A percentile compares a stretch with the other conserved stretches of the same genome.
Evolutionary conservation across 1,140 invertebrate species (phyloP).

Genomic region (Lucilia cuprina): DNA sequence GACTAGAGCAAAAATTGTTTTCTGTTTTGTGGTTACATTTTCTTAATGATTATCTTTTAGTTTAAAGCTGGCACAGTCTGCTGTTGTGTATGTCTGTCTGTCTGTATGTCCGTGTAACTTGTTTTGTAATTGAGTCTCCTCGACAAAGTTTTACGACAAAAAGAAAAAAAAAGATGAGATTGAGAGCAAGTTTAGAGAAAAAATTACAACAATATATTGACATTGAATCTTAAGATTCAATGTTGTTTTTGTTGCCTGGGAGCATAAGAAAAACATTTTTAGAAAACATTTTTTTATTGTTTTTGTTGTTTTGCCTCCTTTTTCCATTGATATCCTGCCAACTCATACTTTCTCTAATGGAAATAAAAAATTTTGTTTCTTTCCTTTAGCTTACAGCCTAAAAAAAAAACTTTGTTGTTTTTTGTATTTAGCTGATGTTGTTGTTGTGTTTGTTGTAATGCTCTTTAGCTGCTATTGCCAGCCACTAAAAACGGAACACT

Average conservation of each 20-base stretch:
- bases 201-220: conserved; percentile 19
- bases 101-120: background rate
- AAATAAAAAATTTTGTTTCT: background rate
- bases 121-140: background rate
- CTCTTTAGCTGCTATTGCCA: conserved; percentile 9
- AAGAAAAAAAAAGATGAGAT: too few species aligned
- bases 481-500: conserved; percentile 23
- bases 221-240: conserved; percentile 29
- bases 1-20: too few species aligned
- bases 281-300: background rate
- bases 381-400: background rate
- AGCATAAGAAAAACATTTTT: conserved; percentile 12
- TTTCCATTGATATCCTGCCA: conserved; percentile 2
- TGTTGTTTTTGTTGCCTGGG: conserved; percentile 25
- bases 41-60: background rate
- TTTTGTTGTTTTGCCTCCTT: background rate
- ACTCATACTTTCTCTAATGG: conserved; percentile 24
- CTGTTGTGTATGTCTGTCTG: background rate
- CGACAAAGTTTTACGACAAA: background rate
- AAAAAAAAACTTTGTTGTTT: background rate
- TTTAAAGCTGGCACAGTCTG: too few species aligned
- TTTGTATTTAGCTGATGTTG: background rate
- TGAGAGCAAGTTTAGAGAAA: conserved; percentile 18
- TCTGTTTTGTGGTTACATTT: background rate
- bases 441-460: background rate